A percentile compares a stretch with the other conserved stretches of the same genome.
Evolutionary conservation across 2,113 vertebrate species (phyloP).

Genomic region (Falco punctatus): DNA sequence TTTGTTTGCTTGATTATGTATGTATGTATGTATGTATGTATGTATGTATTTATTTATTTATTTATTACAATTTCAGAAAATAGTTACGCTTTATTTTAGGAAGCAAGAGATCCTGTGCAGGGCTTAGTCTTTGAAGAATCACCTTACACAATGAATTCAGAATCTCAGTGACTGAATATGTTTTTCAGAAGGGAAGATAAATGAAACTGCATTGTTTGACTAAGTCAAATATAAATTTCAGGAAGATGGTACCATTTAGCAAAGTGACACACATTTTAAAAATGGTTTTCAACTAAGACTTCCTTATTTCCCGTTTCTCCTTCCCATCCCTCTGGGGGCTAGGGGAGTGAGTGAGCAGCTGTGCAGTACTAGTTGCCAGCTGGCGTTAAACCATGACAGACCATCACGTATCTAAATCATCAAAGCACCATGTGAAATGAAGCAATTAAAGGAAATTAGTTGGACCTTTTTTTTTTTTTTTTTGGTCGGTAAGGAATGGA

Average conservation of each 20-base stretch:
- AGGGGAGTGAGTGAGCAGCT: too few relatives aligned
- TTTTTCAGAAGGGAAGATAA: neutral
- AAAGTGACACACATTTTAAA: neutral
- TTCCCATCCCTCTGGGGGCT: too few relatives aligned
- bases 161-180: neutral
- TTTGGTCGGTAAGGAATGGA: neutral
- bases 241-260: neutral
- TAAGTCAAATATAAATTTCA: neutral
- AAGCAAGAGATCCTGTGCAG: neutral
- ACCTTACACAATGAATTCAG: neutral
- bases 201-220: neutral
- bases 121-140: neutral
- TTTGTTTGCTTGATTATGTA: neutral
- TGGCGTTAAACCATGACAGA: neutral
- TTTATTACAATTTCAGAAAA: neutral
- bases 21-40: too few relatives aligned
- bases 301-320: too few relatives aligned
- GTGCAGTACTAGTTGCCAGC: too few relatives aligned
- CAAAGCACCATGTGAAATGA: neutral
- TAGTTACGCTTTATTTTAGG: neutral
- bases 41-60: too few relatives aligned
- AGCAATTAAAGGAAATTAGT: neutral
- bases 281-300: neutral
- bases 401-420: neutral
- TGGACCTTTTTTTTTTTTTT: neutral